Conservation (phyloP, 2,113 vertebrate genomes). For the Bufo bufo region DNA sequence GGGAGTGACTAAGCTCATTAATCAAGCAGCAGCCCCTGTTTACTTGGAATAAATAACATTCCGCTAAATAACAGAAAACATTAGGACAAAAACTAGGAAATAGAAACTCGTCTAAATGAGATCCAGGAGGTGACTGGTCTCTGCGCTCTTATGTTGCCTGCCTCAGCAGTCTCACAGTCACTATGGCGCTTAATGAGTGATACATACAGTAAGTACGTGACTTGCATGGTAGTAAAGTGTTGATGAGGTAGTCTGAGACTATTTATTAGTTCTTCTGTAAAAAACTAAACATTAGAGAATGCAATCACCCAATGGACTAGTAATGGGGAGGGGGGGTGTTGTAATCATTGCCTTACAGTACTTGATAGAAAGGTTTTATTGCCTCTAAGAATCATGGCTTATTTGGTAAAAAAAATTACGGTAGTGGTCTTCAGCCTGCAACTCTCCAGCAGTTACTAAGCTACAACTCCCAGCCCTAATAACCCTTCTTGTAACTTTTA, state of each 20-base stretch:
- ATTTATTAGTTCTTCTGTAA: slow-evolving; percentile 17
- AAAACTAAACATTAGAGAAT: neutral
- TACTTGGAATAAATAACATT: slow-evolving; percentile 52
- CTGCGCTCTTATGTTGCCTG: neutral
- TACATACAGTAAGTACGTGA: neutral
- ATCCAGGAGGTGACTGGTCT: slow-evolving; percentile 5
- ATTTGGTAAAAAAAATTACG: neutral
- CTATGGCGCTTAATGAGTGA: slow-evolving; percentile 10
- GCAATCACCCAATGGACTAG: neutral
- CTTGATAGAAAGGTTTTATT: neutral
- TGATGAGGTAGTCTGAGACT: neutral
- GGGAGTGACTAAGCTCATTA: slow-evolving; percentile 43
- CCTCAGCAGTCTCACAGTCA: slow-evolving; percentile 21
- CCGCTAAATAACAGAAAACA: slow-evolving; percentile 24
- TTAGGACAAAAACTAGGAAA: neutral
- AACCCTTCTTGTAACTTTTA: neutral
- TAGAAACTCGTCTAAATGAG: slow-evolving; percentile 25
- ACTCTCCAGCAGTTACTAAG: neutral
- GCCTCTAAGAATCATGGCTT: neutral
- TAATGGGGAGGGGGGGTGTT: neutral
- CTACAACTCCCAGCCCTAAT: neutral
- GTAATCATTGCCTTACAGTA: neutral
- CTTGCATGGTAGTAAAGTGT: neutral
- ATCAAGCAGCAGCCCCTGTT: slow-evolving; percentile 36
- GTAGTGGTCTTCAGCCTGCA: neutral